phyloP scores from a whole-genome alignment of 2,888 invertebrate species.

The Epinotia demarniana region DNA sequence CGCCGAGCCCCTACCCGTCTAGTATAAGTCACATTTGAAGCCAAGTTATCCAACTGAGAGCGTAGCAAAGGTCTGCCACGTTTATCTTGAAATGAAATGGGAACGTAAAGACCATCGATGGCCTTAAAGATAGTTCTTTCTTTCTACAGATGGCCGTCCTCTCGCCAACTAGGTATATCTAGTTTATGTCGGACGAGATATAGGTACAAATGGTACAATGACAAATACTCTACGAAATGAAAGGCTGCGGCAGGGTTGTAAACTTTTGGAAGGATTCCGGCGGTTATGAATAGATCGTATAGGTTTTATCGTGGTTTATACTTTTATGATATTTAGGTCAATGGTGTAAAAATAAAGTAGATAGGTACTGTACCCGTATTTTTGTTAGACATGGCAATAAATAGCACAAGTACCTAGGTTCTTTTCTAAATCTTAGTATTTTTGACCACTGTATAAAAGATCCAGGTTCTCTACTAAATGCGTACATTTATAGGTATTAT shows the following conservation, averaged over 20 bases:
- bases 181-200: constrained; percentile 48
- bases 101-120: constrained; percentile 46
- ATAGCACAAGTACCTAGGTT: no score
- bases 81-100: constrained; percentile 49
- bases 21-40: constrained; percentile 42
- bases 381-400: no score
- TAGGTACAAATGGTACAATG: constrained; percentile 42
- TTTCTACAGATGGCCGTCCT: constrained; percentile 48
- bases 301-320: constrained; percentile 14
- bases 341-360: neutral
- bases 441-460: no score
- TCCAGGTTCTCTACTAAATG: no score
- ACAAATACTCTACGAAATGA: constrained; percentile 52
- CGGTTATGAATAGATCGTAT: constrained; percentile 9
- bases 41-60: constrained; percentile 48
- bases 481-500: no score
- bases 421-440: no score
- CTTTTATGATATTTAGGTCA: constrained; percentile 11
- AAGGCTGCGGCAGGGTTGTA: constrained; percentile 36
- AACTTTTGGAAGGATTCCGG: constrained; percentile 32
- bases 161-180: constrained; percentile 43
- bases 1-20: constrained; percentile 25
- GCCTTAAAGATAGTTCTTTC: constrained; percentile 47
- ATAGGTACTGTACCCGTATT: no score
- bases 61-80: constrained; percentile 44